Conservation (phyloP, 2,888 invertebrate genomes). For the Craniophora ligustri region DNA sequence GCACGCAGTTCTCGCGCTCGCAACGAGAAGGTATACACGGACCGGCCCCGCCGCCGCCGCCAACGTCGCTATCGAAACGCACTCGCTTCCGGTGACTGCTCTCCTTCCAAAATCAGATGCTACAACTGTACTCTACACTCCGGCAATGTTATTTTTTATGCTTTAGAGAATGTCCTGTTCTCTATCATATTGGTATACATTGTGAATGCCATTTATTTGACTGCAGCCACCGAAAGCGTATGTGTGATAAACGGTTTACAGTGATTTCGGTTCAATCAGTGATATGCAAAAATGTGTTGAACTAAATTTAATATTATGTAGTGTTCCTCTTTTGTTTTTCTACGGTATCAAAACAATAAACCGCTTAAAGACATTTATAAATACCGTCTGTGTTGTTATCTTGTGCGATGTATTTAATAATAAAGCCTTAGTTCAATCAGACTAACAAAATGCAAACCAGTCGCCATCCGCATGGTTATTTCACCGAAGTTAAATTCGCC, state of each 20-base stretch:
- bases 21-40: slow-evolving; percentile 84
- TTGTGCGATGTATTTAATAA: slow-evolving; percentile 60
- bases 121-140: slow-evolving; percentile 26
- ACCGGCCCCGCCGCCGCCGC: slow-evolving; percentile 57
- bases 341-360: slow-evolving; percentile 62
- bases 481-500: slow-evolving; percentile 10
- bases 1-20: slow-evolving; percentile 89
- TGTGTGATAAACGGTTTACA: slow-evolving; percentile 51
- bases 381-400: slow-evolving; percentile 61
- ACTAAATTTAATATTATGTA: slow-evolving; percentile 58
- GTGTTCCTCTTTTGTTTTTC: slow-evolving; percentile 56
- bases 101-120: slow-evolving; percentile 65
- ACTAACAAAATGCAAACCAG: slow-evolving; percentile 36
- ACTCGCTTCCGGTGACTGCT: slow-evolving; percentile 84
- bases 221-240: slow-evolving; percentile 60
- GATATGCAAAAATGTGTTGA: slow-evolving; percentile 71
- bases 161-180: slow-evolving; percentile 26
- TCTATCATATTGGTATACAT: too few species aligned
- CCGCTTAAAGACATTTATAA: slow-evolving; percentile 61
- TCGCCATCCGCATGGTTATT: slow-evolving; percentile 15
- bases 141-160: slow-evolving; percentile 53
- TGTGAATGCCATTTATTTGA: slow-evolving; percentile 45
- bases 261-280: slow-evolving; percentile 50
- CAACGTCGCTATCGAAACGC: slow-evolving; percentile 64
- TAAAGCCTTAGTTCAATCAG: slow-evolving; percentile 55